A percentile compares a stretch with the other conserved stretches of the same genome.
Conservation (phyloP, 2,888 invertebrate genomes). For the Lottia scabra region DNA sequence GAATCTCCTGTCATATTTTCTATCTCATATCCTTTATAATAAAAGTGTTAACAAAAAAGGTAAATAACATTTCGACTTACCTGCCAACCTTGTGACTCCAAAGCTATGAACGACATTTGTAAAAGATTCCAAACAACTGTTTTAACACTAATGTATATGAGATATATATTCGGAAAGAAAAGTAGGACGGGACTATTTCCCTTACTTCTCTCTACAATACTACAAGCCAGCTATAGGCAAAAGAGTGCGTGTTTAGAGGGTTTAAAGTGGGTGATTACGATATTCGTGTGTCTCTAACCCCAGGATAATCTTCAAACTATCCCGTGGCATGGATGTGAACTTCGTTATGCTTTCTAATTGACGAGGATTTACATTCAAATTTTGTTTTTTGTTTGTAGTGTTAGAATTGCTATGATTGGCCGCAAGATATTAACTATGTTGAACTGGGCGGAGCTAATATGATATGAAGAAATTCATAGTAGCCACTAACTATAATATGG, state of each 20-base stretch:
- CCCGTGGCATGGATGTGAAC: conserved; percentile 50
- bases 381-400: conserved; percentile 49
- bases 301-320: conserved; percentile 11
- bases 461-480: neutral
- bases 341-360: conserved; percentile 57
- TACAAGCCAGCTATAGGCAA: conserved; percentile 4
- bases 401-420: conserved; percentile 41
- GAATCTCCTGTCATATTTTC: neutral
- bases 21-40: neutral
- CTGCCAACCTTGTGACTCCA: conserved; percentile 61
- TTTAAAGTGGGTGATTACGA: conserved; percentile 3
- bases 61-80: conserved; percentile 36
- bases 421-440: conserved; percentile 16
- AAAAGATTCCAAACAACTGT: neutral
- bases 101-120: conserved; percentile 55
- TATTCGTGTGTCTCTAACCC: conserved; percentile 10
- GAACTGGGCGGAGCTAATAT: conserved; percentile 14
- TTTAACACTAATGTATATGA: too few species aligned
- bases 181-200: conserved; percentile 4
- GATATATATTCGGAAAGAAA: neutral
- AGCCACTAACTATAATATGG: neutral
- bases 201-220: neutral
- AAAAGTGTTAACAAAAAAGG: neutral
- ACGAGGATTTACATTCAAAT: conserved; percentile 60
- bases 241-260: conserved; percentile 3